Evolutionary conservation across 2,888 invertebrate species (phyloP).

Genomic region (Oscheius sp.): DNA sequence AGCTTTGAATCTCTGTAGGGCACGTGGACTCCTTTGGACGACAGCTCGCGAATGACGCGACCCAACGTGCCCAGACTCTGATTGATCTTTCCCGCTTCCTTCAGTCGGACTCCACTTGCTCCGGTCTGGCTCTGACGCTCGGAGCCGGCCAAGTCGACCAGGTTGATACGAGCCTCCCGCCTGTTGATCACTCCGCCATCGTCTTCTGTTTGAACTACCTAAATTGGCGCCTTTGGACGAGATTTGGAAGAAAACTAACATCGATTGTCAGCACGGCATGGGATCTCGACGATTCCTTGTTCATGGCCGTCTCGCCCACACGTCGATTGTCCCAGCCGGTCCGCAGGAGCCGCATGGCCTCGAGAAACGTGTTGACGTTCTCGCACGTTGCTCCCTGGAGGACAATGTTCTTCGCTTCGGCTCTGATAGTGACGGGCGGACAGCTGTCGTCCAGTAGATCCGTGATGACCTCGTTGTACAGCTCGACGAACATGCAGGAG

Average conservation of each 20-base stretch:
- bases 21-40: slow-evolving; percentile 67
- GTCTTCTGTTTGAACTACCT: slow-evolving; percentile 67
- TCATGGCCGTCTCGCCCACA: slow-evolving; percentile 75
- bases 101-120: slow-evolving; percentile 73
- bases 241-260: slow-evolving; percentile 45
- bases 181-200: slow-evolving; percentile 71
- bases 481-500: slow-evolving; percentile 74
- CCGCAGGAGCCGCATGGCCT: slow-evolving; percentile 54
- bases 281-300: slow-evolving; percentile 75
- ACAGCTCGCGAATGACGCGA: slow-evolving; percentile 75
- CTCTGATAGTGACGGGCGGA: not conserved
- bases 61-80: slow-evolving; percentile 74
- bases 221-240: not conserved
- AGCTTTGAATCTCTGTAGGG: slow-evolving; percentile 75
- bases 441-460: slow-evolving; percentile 70
- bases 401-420: slow-evolving; percentile 6
- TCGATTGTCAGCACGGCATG: slow-evolving; percentile 75
- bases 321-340: slow-evolving; percentile 74
- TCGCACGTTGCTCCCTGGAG: slow-evolving; percentile 7
- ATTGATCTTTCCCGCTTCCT: slow-evolving; percentile 76
- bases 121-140: slow-evolving; percentile 75
- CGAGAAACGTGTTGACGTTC: not conserved
- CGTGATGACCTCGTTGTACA: slow-evolving; percentile 75
- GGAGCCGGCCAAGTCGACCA: slow-evolving; percentile 76
- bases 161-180: slow-evolving; percentile 74